Conservation (phyloP, 2,797 vertebrate genomes). For the Scarus forsteni region DNA sequence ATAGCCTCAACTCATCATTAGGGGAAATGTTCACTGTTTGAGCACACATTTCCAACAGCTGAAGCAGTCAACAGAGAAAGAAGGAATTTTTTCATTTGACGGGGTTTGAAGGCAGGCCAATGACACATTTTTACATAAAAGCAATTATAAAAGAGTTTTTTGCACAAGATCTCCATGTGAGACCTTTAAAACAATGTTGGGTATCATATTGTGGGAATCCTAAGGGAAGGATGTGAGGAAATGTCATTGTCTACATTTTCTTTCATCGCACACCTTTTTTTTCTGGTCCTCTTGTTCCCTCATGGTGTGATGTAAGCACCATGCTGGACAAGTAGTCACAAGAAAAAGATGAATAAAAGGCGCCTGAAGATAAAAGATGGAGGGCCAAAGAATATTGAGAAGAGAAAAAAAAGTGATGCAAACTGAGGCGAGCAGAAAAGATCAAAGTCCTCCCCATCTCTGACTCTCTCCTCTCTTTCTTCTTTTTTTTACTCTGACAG, state of each 20-base stretch:
- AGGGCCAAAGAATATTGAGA: constrained; percentile 16
- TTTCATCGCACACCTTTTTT: constrained; percentile 1
- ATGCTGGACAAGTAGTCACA: constrained; percentile 19
- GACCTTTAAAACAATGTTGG: not conserved
- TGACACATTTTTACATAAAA: too few species aligned
- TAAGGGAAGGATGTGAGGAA: constrained; percentile 22
- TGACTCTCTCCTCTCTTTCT: constrained; percentile 55
- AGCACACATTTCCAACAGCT: too few species aligned
- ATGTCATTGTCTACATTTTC: constrained; percentile 14
- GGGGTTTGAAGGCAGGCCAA: too few species aligned
- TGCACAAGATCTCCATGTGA: too few species aligned
- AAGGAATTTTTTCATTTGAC: too few species aligned
- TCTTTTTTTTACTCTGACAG: constrained; percentile 55
- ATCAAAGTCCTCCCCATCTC: constrained; percentile 64
- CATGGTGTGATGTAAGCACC: constrained; percentile 12
- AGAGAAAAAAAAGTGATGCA: constrained; percentile 58
- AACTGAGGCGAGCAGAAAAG: constrained; percentile 56
- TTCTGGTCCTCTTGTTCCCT: constrained; percentile 10
- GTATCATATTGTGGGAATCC: constrained; percentile 17
- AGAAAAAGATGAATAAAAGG: constrained; percentile 5
- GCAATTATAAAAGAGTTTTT: too few species aligned
- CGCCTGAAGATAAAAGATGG: constrained; percentile 10
- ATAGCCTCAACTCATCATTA: too few species aligned
- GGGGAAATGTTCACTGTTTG: too few species aligned
- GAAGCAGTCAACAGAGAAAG: too few species aligned